Base-by-base conservation (phyloP, 2,888 invertebrate genomes). In the Merodon equestris region DNA sequence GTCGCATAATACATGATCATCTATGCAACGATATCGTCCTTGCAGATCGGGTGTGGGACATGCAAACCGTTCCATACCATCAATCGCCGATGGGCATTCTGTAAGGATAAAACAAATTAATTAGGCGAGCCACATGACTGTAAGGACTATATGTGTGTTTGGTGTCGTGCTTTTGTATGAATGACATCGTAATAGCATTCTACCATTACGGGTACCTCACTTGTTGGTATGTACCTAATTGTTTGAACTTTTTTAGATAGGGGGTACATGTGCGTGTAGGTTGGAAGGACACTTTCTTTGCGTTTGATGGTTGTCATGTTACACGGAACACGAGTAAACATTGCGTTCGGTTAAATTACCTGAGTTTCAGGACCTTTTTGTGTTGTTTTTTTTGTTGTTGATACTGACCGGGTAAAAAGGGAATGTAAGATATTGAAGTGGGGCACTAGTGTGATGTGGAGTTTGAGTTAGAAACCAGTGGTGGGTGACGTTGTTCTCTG, bases 61-160 rank as follows among this genome's bases (percentile, higher is more conserved):
- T 74, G 97, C 96, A 87, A 97, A 97, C 86, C 97, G 91, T 89
- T 97, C 97, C 95, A 97, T 96, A 83, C 96, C 96, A 88, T 97
- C 97, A 84, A 94, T 94, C 68, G 96, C 96, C 79, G 95, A 94
- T 84, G 96, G 96, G 90, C 97, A 97, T 90, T 97, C 97, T 97
- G 92, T 4, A 91, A 92, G 81, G 53, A 38, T 4, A 50, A 18
- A 56, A 48, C 3, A 50, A 50, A 66, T 63, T 38, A 18, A 9
- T 44, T 17, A 12, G 19, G 53, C n/a, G 44, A 64, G 34, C 51
- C 27, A 9, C 42, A 60, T 54, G 67, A 61, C 38, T 40, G n/a
- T n/a, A 66, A 48, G 48, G 57, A 63, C 17, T 34, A 40, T 13
- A 51, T 36, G 45, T 38, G 40, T 60, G 54, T 67, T 50, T 50